A percentile compares a stretch with the other conserved stretches of the same genome.
These are phyloP conservation scores for Lucinisca nassula DNA, from an alignment of 2,888 invertebrate genomes.

Conservation along the genomic window DNA sequence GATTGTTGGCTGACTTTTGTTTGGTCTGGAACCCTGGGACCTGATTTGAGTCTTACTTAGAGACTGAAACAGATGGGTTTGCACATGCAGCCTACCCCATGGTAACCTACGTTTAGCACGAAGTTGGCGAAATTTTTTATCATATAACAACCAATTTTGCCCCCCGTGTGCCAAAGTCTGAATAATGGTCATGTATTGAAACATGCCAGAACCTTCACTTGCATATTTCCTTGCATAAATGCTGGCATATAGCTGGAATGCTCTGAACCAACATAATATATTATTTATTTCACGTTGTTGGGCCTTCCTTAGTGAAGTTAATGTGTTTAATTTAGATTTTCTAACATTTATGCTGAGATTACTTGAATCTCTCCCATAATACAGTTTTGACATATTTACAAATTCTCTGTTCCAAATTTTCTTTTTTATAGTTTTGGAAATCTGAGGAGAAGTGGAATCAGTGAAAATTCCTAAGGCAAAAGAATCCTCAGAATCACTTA, in stretches of 20 bases:
- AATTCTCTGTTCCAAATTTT: conserved; percentile 23
- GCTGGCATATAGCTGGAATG: conserved; percentile 24
- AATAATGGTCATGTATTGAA: conserved; percentile 28
- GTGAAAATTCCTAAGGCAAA: conserved; percentile 23
- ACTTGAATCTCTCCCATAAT: neutral
- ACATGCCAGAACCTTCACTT: neutral
- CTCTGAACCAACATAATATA: conserved; percentile 22
- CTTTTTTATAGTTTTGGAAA: neutral
- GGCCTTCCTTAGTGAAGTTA: neutral
- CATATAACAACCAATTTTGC: conserved; percentile 17
- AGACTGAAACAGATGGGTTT: neutral
- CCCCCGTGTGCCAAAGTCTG: conserved; percentile 10
- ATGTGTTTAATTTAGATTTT: neutral
- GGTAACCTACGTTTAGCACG: neutral
- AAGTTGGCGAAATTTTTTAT: conserved; percentile 26
- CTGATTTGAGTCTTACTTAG: neutral
- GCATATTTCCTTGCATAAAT: conserved; percentile 18
- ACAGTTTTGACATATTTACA: neutral
- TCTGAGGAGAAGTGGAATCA: neutral
- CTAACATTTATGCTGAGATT: conserved; percentile 12
- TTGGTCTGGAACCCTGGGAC: conserved; percentile 10
- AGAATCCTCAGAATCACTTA: neutral
- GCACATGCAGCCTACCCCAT: conserved; percentile 13
- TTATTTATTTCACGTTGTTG: neutral
- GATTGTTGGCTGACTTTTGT: neutral